phyloP scores from a whole-genome alignment of 2,113 vertebrate species.

The Malurus elegans region DNA sequence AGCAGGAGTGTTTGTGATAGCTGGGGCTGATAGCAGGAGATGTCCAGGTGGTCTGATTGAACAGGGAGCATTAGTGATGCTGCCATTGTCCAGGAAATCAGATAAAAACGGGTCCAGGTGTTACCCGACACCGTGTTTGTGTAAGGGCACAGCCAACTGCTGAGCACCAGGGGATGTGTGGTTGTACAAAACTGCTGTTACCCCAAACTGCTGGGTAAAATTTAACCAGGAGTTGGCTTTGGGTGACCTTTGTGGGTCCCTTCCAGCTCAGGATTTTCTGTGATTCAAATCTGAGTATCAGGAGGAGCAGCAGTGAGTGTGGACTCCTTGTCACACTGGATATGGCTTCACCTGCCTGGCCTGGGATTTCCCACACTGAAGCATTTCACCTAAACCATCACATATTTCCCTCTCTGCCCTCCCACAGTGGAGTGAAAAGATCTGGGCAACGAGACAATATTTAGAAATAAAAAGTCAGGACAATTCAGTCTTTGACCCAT shows the following conservation, averaged over 20 bases:
- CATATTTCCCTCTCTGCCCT: background rate
- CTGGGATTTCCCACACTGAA: background rate
- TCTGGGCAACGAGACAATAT: background rate
- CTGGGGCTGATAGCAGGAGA: background rate
- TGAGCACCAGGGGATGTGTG: background rate
- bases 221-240: background rate
- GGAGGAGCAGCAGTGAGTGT: background rate
- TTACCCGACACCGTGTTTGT: constrained; percentile 40
- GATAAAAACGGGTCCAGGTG: constrained; percentile 32
- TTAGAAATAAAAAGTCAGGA: background rate
- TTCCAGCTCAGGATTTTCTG: background rate
- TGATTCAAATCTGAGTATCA: background rate
- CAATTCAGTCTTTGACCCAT: background rate
- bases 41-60: constrained; percentile 53
- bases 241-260: background rate
- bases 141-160: background rate
- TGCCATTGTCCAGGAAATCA: constrained; percentile 43
- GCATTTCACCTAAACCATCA: background rate
- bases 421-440: background rate
- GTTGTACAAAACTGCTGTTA: background rate
- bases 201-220: background rate
- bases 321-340: background rate
- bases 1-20: constrained; percentile 33
- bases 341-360: background rate
- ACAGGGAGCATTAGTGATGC: background rate